Conservation (phyloP, 2,797 vertebrate species). For the Limosa lapponica region DNA sequence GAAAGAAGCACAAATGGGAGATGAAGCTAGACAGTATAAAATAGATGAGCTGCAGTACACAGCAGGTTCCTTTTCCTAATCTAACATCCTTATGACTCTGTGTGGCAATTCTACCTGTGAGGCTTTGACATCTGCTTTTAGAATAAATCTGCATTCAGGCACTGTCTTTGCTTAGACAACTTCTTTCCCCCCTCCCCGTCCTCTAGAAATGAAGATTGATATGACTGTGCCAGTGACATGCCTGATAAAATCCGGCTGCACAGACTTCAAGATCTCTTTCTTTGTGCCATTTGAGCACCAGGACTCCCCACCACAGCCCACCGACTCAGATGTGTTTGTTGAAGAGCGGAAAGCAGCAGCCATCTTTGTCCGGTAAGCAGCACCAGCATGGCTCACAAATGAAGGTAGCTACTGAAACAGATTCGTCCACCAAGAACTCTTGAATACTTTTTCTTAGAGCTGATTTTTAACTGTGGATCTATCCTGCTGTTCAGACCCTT, state of each 20-base stretch:
- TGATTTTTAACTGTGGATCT: fast-evolving
- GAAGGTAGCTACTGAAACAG: not conserved
- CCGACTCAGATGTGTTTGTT: constrained; percentile 74
- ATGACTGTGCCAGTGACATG: constrained; percentile 87
- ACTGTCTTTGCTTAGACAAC: not conserved
- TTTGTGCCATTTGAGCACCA: constrained; percentile 85
- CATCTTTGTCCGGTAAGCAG: constrained; percentile 81
- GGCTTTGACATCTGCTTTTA: not conserved
- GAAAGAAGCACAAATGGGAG: not conserved
- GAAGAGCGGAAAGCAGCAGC: constrained; percentile 82
- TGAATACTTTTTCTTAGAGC: fast-evolving
- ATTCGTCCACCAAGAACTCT: not conserved
- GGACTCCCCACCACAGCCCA: constrained; percentile 78
- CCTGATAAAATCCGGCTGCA: constrained; percentile 79
- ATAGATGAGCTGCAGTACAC: fast-evolving
- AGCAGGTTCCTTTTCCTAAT: not conserved
- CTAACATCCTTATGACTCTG: not conserved
- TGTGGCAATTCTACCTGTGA: fast-evolving
- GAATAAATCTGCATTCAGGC: not conserved
- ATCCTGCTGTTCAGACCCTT: not conserved
- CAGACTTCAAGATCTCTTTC: constrained; percentile 84
- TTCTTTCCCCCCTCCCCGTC: not conserved
- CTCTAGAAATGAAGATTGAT: constrained; percentile 83
- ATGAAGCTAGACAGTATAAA: fast-evolving
- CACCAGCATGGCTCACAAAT: not conserved